Percentiles rank a stretch among this genome's conserved stretches.
Conservation (phyloP, 2,797 vertebrate genomes). For the Denticeps clupeoides region DNA sequence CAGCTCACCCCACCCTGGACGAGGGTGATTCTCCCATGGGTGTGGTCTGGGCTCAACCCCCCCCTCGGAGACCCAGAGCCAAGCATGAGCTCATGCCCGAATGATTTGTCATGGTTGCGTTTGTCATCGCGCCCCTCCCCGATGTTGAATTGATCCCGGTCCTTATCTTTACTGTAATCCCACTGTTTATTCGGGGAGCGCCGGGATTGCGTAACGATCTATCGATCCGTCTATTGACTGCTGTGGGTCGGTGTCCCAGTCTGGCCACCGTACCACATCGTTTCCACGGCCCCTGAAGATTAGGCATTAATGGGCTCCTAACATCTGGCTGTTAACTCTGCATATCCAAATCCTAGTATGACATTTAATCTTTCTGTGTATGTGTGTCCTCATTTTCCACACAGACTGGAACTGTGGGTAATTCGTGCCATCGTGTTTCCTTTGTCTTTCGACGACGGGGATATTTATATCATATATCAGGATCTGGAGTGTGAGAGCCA, state of each 20-base stretch:
- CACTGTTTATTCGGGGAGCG: constrained; percentile 52
- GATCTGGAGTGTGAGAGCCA: too few relatives aligned
- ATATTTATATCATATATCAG: too few relatives aligned
- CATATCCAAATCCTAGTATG: too few relatives aligned
- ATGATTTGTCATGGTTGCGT: constrained; percentile 11
- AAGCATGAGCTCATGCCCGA: constrained; percentile 9
- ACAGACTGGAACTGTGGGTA: too few relatives aligned
- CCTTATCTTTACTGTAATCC: constrained; percentile 59
- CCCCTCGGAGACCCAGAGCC: constrained; percentile 12
- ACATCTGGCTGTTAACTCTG: constrained; percentile 44
- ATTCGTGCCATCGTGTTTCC: too few relatives aligned
- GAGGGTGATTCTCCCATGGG: not conserved
- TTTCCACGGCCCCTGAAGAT: constrained; percentile 31
- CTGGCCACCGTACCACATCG: too few relatives aligned
- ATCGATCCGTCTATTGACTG: constrained; percentile 47
- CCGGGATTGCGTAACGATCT: constrained; percentile 64
- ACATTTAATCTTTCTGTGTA: too few relatives aligned
- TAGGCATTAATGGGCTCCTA: constrained; percentile 41
- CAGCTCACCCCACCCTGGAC: constrained; percentile 12
- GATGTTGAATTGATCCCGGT: constrained; percentile 43
- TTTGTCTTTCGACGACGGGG: too few relatives aligned
- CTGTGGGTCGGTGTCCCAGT: not conserved
- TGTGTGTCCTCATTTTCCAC: too few relatives aligned
- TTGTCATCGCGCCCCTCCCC: too few relatives aligned
- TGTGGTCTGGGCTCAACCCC: constrained; percentile 22